These are phyloP conservation scores for Plebejus argus DNA, from an alignment of 2,888 invertebrate species.

Conservation along the genomic window DNA sequence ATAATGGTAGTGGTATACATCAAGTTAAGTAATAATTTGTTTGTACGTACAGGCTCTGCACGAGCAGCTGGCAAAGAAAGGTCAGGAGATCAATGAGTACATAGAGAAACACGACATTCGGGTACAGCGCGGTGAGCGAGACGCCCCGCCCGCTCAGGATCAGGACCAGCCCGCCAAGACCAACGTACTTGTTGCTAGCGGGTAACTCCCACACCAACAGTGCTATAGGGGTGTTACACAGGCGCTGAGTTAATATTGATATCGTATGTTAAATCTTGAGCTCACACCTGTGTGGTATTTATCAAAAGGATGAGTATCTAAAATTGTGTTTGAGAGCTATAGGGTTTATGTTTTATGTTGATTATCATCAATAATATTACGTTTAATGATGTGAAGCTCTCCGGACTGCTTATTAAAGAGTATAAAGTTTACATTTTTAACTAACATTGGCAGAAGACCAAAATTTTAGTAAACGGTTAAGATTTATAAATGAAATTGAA, in stretches of 20 bases:
- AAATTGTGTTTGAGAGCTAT: not conserved
- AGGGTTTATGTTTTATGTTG: not conserved
- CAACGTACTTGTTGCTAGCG: constrained; percentile 79
- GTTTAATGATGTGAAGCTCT: not conserved
- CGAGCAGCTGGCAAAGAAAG: constrained; percentile 92
- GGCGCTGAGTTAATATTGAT: not conserved
- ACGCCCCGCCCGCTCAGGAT: constrained; percentile 48
- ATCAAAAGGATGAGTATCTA: not conserved
- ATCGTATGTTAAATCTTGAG: not conserved
- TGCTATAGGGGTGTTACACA: not conserved
- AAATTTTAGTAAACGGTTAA: not conserved
- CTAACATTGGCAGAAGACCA: not conserved
- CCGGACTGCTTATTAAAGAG: not conserved
- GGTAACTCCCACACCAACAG: constrained; percentile 46
- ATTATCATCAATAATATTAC: not conserved
- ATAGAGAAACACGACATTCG: constrained; percentile 94
- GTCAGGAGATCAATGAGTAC: constrained; percentile 94
- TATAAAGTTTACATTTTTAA: not conserved
- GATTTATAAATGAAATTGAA: constrained; percentile 11
- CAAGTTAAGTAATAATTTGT: not conserved
- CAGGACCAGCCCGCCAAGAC: constrained; percentile 58
- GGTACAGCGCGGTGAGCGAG: constrained; percentile 79
- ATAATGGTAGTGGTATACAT: not conserved
- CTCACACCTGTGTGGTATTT: not conserved
- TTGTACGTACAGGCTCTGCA: constrained; percentile 81